Evolutionary conservation across 2,113 vertebrate genomes (phyloP).

Genomic region (Coptodon rendalli): DNA sequence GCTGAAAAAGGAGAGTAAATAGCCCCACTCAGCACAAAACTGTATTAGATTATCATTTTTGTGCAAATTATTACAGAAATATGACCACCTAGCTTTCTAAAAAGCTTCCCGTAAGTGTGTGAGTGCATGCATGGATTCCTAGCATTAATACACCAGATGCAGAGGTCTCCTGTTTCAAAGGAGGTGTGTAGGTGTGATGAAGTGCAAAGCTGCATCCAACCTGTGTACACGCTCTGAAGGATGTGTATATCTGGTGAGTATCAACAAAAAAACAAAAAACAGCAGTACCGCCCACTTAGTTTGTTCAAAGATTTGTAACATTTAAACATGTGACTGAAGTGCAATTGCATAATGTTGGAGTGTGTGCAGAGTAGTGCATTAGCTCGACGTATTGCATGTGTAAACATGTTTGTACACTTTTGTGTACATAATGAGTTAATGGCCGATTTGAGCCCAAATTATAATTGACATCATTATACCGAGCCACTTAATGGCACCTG

Average conservation of each 20-base stretch:
- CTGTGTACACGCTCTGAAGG: not conserved
- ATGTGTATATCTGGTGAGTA: not conserved
- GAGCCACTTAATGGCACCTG: not conserved
- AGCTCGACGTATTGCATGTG: not conserved
- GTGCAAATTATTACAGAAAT: not conserved
- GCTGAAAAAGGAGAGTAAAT: not conserved
- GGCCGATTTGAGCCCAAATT: not conserved
- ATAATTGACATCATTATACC: not conserved
- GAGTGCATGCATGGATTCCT: not conserved
- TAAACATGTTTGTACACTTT: not conserved
- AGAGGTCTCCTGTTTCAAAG: not conserved
- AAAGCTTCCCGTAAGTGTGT: not conserved
- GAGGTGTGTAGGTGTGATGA: conserved; percentile 13
- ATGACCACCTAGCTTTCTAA: not conserved
- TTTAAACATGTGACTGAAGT: not conserved
- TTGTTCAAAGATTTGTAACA: conserved; percentile 1
- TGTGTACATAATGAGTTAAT: not conserved
- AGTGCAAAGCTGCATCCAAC: not conserved
- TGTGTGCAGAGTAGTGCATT: not conserved
- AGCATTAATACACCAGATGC: not conserved
- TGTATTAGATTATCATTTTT: not conserved
- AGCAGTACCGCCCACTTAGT: not conserved
- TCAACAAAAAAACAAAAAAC: not conserved
- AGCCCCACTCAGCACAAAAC: not conserved
- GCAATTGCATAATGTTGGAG: not conserved